Base-by-base conservation (phyloP, 1,140 invertebrate species). In the Lamellibrachia luymesi region DNA sequence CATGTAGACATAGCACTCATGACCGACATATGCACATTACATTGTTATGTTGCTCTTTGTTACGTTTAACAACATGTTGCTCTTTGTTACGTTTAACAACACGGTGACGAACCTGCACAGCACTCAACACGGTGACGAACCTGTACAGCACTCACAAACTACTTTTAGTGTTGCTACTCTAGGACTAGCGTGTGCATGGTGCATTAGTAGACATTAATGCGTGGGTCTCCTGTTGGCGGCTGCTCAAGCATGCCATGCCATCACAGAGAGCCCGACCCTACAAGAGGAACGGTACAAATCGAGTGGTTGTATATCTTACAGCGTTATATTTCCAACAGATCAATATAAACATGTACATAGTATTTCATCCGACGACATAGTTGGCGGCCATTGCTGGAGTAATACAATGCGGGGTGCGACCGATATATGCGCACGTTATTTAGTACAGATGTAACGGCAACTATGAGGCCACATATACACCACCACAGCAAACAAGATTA, bases 271-370 rank as follows among this genome's bases (percentile, higher is more conserved):
- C 13, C 64, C 7, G 13, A 2, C 64, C 13, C 64, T 22, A 22
- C 64, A 17, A 80, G 64, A 80, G 64, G 7, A 10, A 80, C 8
- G 6, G 64, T 80, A 80, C 17, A 80, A 80, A 80, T 22, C 25
- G 64, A 80, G 64, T 80, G 64, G 64, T 80, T 80, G 64, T 80
- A 80, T 80, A 80, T 80, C 64, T 80, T 80, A 80, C 64, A 80
- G 64, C 17, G 13, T 80, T 80, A 22, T 17, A 22, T 80, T 80
- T 80, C 64, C 64, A 80, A 80, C 64, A 80, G 13, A 80, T 2
- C 64, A 22, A 80, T 80, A 80, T 80, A 80, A 80, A 80, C 64
- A 10, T 22, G 25, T 17, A 22, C 64, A 22, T 4, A 80, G 64
- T 22, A 10, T 80, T 80, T 22, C 64, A 13, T 22, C 64, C 64